Evolutionary conservation across 1,140 invertebrate genomes (phyloP).

Genomic region (Asobara japonica): DNA sequence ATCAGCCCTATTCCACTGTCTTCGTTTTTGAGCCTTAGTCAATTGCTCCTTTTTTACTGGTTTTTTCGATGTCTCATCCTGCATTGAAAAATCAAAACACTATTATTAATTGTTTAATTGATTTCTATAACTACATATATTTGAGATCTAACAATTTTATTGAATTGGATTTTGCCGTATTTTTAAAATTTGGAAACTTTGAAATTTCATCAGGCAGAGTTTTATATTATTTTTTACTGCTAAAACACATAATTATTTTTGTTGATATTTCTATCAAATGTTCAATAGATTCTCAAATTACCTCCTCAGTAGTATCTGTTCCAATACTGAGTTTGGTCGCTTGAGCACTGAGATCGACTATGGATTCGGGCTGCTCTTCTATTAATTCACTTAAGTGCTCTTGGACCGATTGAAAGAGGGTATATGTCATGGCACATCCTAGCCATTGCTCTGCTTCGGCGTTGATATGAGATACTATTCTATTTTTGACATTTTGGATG

Average conservation of each 20-base stretch:
- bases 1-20: constrained; percentile 85
- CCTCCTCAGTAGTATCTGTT: constrained; percentile 44
- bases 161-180: too few relatives aligned
- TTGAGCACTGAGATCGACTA: constrained; percentile 47
- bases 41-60: constrained; percentile 81
- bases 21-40: constrained; percentile 91
- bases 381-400: constrained; percentile 81
- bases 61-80: constrained; percentile 66
- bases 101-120: too few relatives aligned
- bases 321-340: constrained; percentile 51
- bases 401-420: constrained; percentile 91
- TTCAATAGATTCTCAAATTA: constrained; percentile 19
- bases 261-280: not conserved
- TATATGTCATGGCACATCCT: constrained; percentile 93
- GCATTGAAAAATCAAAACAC: constrained; percentile 1
- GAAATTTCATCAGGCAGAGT: too few relatives aligned
- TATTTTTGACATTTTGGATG: constrained; percentile 76
- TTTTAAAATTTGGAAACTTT: too few relatives aligned
- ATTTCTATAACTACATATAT: too few relatives aligned
- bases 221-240: too few relatives aligned
- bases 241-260: too few relatives aligned
- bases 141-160: too few relatives aligned
- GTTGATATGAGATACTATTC: constrained; percentile 73
- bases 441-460: constrained; percentile 82
- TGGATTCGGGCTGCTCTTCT: constrained; percentile 73